phyloP scores from a whole-genome alignment of 2,888 invertebrate species.

The Protula sp. region DNA sequence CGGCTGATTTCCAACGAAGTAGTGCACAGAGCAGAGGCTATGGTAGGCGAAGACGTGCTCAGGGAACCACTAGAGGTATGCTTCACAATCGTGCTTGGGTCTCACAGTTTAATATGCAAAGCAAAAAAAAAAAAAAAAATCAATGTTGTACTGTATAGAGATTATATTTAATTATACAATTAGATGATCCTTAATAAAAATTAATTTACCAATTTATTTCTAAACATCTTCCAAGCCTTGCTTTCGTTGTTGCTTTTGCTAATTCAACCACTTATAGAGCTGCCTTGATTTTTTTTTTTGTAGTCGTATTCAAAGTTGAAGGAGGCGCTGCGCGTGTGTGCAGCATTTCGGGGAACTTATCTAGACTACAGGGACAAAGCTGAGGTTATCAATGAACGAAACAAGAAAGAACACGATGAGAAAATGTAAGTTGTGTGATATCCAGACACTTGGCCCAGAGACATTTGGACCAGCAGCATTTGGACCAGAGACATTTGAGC shows the following conservation, averaged over 20 bases:
- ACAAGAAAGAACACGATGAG: conserved; percentile 49
- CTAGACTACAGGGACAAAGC: conserved; percentile 52
- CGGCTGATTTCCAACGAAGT: conserved; percentile 51
- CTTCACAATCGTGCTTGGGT: not conserved
- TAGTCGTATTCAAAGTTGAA: conserved; percentile 51
- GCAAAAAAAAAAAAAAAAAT: no score
- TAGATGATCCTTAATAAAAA: no score
- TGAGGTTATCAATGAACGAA: conserved; percentile 47
- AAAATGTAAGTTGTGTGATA: conserved; percentile 44
- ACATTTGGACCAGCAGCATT: no score
- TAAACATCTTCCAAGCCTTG: no score
- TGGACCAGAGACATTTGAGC: no score
- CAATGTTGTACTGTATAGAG: no score
- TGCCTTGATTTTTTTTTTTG: conserved; percentile 12
- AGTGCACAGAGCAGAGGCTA: conserved; percentile 48
- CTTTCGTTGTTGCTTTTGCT: no score
- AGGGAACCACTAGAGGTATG: conserved; percentile 47
- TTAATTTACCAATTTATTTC: no score
- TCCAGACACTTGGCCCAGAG: no score
- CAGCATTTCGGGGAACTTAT: conserved; percentile 53
- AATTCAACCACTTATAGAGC: no score
- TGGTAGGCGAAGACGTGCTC: conserved; percentile 50
- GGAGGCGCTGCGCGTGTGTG: conserved; percentile 51
- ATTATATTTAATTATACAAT: no score
- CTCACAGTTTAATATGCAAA: no score